Conservation (phyloP, 1,140 invertebrate genomes). For the Heliconius nattereri region DNA sequence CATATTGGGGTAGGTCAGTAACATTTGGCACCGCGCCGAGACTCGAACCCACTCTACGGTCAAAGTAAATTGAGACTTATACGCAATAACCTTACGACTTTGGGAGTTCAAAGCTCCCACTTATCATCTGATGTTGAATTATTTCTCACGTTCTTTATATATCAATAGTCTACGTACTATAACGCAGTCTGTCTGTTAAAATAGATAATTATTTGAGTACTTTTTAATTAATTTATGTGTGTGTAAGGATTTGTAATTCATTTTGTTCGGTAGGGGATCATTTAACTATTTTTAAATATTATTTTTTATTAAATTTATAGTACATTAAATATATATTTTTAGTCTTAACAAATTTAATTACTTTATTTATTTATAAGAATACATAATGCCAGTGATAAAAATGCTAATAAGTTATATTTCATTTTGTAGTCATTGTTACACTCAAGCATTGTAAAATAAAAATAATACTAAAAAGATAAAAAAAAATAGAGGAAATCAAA, state of each 20-base stretch:
- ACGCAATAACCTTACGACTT: slow-evolving; percentile 45
- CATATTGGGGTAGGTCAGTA: slow-evolving; percentile 54
- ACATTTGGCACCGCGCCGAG: slow-evolving; percentile 48
- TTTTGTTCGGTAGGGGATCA: too few relatives aligned
- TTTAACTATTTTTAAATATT: too few relatives aligned
- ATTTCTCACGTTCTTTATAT: slow-evolving; percentile 18
- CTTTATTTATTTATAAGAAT: too few relatives aligned
- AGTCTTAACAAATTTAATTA: too few relatives aligned
- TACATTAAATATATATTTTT: too few relatives aligned
- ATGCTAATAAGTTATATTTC: neutral
- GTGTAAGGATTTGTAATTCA: too few relatives aligned
- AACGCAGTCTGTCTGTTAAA: neutral
- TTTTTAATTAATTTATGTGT: too few relatives aligned
- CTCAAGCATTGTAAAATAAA: neutral
- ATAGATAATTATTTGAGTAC: neutral
- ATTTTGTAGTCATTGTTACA: neutral
- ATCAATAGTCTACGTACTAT: slow-evolving; percentile 8
- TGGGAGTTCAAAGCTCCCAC: slow-evolving; percentile 29
- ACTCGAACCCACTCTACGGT: slow-evolving; percentile 38
- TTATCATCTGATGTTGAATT: slow-evolving; percentile 16
- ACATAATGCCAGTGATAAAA: too few relatives aligned
- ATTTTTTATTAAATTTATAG: too few relatives aligned
- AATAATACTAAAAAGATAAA: neutral
- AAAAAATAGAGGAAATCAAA: slow-evolving; percentile 11
- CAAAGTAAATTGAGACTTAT: slow-evolving; percentile 43